Evolutionary conservation across 2,888 invertebrate species (phyloP), one percentile per base, ranked within the genome.

Genomic region (Leptinotarsa juncta): DNA sequence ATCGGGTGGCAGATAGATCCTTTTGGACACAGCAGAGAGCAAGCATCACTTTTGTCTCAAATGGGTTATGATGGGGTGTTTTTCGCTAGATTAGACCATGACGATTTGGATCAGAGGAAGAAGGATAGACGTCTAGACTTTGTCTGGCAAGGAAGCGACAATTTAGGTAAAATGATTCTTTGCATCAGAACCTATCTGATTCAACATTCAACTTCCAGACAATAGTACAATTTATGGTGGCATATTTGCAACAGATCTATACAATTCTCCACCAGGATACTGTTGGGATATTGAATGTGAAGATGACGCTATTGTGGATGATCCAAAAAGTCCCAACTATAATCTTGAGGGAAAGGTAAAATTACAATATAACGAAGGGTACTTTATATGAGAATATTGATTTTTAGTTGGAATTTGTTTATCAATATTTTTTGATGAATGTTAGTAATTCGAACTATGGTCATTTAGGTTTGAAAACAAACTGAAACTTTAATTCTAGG

Each of bases 1-100:
- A 90, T 94, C 0, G 95, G 93, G 0, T 96, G 96, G 96, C 95
- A 96, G 87, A 95, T 96, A 20, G 96, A 96, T 88, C 94, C 95
- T 0, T 96, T 96, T 83, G 96, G 96, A 0, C 96, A 96, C 84
- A 91, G 92, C 32, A 87, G 90, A 77, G 94, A 94, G 84, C 92
- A 93, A 81, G 93, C 93, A 0, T 93, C 93, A 18, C 83, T 90
- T 49, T 90, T 91, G 10, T 90, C 91, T 0, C 90, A 92, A 83
- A 90, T 94, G 90, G 93, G 93, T 0, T 93, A 91, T 83, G 94
- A 95, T 83, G 94, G 93, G 2, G 84, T 94, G 0, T 94, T 94
- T 83, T 90, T 95, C 80, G 93, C 91, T 4, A 89, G 95, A 67
- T 89, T 94, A 0, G 94, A 95, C 83, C 91, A 92, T 83, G 89